Percentiles rank a stretch among this genome's conserved stretches.
Evolutionary conservation across 2,797 vertebrate species (phyloP).

Genomic region (Mustela erminea): DNA sequence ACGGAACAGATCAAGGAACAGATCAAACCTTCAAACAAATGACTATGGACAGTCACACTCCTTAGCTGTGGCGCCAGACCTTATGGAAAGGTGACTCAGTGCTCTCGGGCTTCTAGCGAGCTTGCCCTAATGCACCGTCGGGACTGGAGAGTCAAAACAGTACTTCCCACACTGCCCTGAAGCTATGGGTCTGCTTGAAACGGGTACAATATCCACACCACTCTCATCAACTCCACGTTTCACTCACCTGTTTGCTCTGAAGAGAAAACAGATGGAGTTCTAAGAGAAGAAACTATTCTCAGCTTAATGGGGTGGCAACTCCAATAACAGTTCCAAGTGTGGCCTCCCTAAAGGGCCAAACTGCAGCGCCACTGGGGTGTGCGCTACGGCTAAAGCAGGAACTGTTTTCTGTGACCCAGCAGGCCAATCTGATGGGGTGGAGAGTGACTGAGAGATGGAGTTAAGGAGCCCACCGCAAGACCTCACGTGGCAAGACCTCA

Average conservation of each 20-base stretch:
- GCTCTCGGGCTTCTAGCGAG: no score
- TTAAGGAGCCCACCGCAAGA: neutral
- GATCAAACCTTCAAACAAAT: neutral
- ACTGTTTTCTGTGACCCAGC: neutral
- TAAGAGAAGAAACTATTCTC: conserved; percentile 2
- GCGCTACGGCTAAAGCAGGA: neutral
- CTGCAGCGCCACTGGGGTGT: neutral
- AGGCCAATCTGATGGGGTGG: neutral
- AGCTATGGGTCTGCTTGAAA: neutral
- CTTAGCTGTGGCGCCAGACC: neutral
- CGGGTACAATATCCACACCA: neutral
- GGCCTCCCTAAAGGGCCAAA: conserved; percentile 5
- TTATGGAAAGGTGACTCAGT: neutral
- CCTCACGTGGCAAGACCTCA: neutral
- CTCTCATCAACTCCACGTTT: neutral
- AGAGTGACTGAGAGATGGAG: neutral
- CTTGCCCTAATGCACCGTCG: neutral
- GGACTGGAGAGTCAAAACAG: neutral
- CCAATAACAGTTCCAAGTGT: neutral
- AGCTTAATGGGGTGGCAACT: neutral
- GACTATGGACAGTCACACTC: neutral
- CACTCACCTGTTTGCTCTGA: conserved; percentile 37
- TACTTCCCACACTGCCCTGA: neutral
- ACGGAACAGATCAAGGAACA: neutral
- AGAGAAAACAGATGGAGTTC: conserved; percentile 44